Evolutionary conservation across 1,140 invertebrate species (phyloP).

Genomic region (Drosophila guanche): DNA sequence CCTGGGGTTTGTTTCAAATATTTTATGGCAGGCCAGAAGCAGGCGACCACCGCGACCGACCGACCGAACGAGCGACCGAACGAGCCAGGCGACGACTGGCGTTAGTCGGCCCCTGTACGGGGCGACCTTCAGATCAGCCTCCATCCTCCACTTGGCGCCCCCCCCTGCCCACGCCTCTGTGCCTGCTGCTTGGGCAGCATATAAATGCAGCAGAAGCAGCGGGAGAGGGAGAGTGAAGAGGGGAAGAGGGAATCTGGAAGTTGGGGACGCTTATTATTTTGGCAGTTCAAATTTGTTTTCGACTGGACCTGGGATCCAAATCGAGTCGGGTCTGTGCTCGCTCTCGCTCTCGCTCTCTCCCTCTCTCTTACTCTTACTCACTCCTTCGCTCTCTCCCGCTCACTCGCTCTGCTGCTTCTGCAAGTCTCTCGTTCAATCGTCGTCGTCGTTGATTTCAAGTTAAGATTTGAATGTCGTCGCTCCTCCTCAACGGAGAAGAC

Average conservation of each 20-base stretch:
- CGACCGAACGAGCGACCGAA: neutral
- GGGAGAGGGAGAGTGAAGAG: neutral
- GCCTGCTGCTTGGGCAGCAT: constrained; percentile 17
- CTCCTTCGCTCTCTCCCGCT: too few relatives aligned
- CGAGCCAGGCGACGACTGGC: constrained; percentile 8
- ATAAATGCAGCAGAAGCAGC: constrained; percentile 23
- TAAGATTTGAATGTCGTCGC: constrained; percentile 80
- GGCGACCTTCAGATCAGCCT: constrained; percentile 27
- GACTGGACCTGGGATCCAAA: constrained; percentile 30
- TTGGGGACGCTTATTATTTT: constrained; percentile 69
- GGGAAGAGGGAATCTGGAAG: too few relatives aligned
- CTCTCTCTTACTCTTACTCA: too few relatives aligned
- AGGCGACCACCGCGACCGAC: constrained; percentile 3
- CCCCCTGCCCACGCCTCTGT: neutral
- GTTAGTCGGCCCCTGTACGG: constrained; percentile 15
- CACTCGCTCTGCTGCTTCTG: too few relatives aligned
- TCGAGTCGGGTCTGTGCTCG: neutral
- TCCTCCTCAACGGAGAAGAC: constrained; percentile 53
- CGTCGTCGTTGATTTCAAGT: constrained; percentile 74
- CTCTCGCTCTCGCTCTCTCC: too few relatives aligned
- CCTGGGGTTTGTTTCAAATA: constrained; percentile 56
- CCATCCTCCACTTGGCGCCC: too few relatives aligned
- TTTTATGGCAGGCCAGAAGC: constrained; percentile 65
- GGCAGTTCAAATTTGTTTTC: constrained; percentile 80
- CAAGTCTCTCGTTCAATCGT: neutral